Conservation (phyloP, 1,140 invertebrate species). For the Choristoneura fumiferana region DNA sequence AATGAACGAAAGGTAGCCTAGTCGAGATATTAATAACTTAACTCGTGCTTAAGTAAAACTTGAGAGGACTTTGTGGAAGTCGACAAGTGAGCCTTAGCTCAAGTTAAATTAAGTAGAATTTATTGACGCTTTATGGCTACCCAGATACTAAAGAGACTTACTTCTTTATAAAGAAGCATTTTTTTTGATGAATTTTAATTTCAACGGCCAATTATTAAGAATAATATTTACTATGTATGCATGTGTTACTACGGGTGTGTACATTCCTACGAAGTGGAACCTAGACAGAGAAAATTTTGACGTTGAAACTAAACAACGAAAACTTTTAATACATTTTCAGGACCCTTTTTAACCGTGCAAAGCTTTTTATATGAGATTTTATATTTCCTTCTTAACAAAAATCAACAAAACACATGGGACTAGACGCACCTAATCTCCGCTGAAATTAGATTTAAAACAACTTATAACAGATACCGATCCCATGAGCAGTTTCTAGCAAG, state of each 20-base stretch:
- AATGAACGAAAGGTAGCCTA: background rate
- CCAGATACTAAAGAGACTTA: constrained; percentile 3
- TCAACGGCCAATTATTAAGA: too few species aligned
- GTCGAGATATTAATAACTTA: background rate
- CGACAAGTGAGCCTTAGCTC: constrained; percentile 4
- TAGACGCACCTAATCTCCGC: background rate
- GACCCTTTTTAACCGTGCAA: too few species aligned
- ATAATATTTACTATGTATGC: too few species aligned
- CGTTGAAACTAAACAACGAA: too few species aligned
- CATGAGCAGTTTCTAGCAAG: constrained; percentile 29
- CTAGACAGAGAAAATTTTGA: too few species aligned
- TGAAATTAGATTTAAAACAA: constrained; percentile 19
- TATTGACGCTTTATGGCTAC: constrained; percentile 6
- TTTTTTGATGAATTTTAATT: too few species aligned
- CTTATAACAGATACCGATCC: constrained; percentile 24
- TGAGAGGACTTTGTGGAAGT: background rate
- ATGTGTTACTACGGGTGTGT: too few species aligned
- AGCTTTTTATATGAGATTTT: too few species aligned
- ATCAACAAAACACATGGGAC: constrained; percentile 21
- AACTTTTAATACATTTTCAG: too few species aligned
- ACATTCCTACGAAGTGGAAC: too few species aligned
- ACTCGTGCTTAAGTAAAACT: background rate
- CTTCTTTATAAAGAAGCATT: constrained; percentile 3
- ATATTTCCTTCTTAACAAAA: too few species aligned
- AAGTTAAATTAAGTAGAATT: constrained; percentile 12